Base-by-base conservation (phyloP, 2,888 invertebrate genomes). In the Polia nebulosa region DNA sequence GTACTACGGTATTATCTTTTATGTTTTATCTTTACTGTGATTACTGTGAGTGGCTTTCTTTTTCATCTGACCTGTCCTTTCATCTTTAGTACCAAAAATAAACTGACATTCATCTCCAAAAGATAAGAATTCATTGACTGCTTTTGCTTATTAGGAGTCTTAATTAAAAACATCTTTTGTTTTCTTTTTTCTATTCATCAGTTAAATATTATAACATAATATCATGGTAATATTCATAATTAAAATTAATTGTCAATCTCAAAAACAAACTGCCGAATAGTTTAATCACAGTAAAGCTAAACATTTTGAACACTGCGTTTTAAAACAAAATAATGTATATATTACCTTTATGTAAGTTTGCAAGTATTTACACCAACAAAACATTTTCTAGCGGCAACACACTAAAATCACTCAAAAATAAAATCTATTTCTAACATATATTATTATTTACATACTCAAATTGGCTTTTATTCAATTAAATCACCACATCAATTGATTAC, bases 231-330 rank as follows among this genome's bases (percentile, higher is more conserved):
- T n/a, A n/a, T n/a, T n/a, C n/a, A n/a, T n/a, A n/a, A n/a, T n/a
- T n/a, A n/a, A n/a, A n/a, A n/a, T n/a, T n/a, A n/a, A n/a, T n/a
- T n/a, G n/a, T n/a, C n/a, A n/a, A n/a, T n/a, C n/a, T n/a, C n/a
- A n/a, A n/a, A n/a, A n/a, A n/a, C n/a, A n/a, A n/a, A n/a, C n/a
- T n/a, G n/a, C n/a, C n/a, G n/a, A n/a, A n/a, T n/a, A n/a, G n/a
- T n/a, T 17, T 49, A 65, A 76, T 72, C 74, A 76, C 82, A 85
- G 76, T 77, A 75, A 73, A 76, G 39, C 36, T 11, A 72, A 67
- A 73, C 55, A 72, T 47, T 78, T 82, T 86, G 83, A 85, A 87
- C 83, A 87, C 82, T 76, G 85, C 82, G 63, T 80, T 80, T 77
- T 57, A 73, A 81, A 76, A 78, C 67, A 81, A 81, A 68, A 66